Conservation (phyloP, 2,113 vertebrate species). For the Datnioides undecimradiatus region DNA sequence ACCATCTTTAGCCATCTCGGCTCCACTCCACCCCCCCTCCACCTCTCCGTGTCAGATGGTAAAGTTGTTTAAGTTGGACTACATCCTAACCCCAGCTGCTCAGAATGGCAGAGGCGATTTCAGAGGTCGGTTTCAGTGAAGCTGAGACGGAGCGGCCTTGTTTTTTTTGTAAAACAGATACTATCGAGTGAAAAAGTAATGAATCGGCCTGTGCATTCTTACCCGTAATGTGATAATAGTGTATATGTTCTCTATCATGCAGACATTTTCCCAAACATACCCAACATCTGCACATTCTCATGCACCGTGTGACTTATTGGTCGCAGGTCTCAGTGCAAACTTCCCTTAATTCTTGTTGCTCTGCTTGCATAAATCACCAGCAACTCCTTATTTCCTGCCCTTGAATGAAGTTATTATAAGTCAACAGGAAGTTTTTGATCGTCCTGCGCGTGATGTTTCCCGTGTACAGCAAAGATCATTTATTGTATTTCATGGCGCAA, state of each 20-base stretch:
- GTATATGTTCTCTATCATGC: conserved; percentile 34
- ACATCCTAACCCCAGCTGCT: conserved; percentile 73
- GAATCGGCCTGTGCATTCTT: conserved; percentile 20
- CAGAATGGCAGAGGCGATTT: conserved; percentile 74
- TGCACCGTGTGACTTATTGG: conserved; percentile 49
- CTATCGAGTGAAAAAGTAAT: conserved; percentile 44
- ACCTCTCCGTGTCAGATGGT: conserved; percentile 72
- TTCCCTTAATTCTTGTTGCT: conserved; percentile 54
- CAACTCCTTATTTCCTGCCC: conserved; percentile 62
- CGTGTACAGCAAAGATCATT: no score
- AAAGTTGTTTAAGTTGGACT: conserved; percentile 81
- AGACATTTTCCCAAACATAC: conserved; percentile 45
- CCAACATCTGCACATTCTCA: conserved; percentile 53
- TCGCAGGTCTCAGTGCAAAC: conserved; percentile 54
- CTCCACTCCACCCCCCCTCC: no score
- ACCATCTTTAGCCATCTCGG: conserved; percentile 79
- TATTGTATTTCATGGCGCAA: no score
- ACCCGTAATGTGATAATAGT: conserved; percentile 39
- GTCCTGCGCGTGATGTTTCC: conserved; percentile 39
- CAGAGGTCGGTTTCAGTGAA: conserved; percentile 64
- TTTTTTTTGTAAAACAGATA: conserved; percentile 49
- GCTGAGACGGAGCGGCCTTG: conserved; percentile 30
- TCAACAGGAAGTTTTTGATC: conserved; percentile 34
- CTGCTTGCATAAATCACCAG: conserved; percentile 52
- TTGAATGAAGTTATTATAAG: conserved; percentile 48